Percentiles rank a stretch among this genome's conserved stretches.
Evolutionary conservation across 2,888 invertebrate genomes (phyloP).

Genomic region (Drosophila limbata): DNA sequence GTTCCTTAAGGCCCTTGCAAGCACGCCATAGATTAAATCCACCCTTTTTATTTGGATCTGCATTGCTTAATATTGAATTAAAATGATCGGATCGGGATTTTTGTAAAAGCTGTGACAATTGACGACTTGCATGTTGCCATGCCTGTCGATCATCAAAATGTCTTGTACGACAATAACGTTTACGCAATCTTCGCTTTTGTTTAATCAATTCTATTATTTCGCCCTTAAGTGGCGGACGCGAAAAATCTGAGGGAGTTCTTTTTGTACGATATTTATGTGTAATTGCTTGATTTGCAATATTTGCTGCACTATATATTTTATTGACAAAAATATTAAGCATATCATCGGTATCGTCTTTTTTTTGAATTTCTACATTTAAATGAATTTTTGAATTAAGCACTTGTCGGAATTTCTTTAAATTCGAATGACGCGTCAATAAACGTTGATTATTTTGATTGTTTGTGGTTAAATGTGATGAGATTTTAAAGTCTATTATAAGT

Average conservation of each 20-base stretch:
- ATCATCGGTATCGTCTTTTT: not conserved
- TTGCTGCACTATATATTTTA: not conserved
- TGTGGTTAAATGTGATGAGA: not conserved
- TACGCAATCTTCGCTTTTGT: not conserved
- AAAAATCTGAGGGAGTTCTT: not conserved
- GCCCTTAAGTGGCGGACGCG: not conserved
- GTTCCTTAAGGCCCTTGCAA: too few relatives aligned
- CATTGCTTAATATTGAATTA: too few relatives aligned
- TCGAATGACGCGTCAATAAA: not conserved
- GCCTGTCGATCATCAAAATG: too few relatives aligned
- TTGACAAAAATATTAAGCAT: not conserved
- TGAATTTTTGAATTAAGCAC: not conserved
- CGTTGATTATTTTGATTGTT: not conserved
- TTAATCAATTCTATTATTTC: not conserved
- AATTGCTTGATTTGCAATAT: not conserved
- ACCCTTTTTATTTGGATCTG: too few relatives aligned
- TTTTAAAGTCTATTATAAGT: not conserved
- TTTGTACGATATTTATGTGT: not conserved
- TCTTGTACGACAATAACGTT: too few relatives aligned
- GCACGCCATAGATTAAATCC: too few relatives aligned
- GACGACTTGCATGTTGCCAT: too few relatives aligned
- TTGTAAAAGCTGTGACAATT: too few relatives aligned
- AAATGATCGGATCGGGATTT: too few relatives aligned
- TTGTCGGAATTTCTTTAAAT: not conserved
- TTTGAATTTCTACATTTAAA: not conserved